A percentile compares a stretch with the other conserved stretches of the same genome.
These are phyloP conservation scores for Tricholaema leucomelas DNA, from an alignment of 2,113 vertebrate species.

Conservation along the genomic window DNA sequence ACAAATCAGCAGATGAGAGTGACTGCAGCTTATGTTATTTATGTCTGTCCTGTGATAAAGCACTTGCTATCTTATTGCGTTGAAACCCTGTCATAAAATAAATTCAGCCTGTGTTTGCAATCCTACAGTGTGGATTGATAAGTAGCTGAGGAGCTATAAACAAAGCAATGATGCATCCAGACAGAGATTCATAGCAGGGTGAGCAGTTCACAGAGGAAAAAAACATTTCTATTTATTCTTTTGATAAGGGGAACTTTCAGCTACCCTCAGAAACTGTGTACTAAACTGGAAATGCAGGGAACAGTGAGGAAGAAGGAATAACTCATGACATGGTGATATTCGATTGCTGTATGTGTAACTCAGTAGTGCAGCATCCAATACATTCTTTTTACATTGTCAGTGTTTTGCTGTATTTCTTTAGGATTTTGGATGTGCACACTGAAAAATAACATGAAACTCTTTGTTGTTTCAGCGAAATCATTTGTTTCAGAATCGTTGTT, in stretches of 20 bases:
- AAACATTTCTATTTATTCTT: neutral
- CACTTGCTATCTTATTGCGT: neutral
- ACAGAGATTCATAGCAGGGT: neutral
- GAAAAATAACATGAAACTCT: neutral
- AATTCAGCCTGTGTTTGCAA: slow-evolving; percentile 1
- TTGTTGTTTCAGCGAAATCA: neutral
- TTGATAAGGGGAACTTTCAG: neutral
- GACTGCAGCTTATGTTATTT: neutral
- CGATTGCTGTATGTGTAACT: neutral
- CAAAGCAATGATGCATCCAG: neutral
- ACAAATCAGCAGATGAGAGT: neutral
- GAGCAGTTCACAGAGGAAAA: neutral
- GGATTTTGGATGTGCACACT: neutral
- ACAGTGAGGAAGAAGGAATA: neutral
- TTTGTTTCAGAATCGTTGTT: too few species aligned
- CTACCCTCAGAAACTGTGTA: neutral
- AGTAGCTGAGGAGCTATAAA: neutral
- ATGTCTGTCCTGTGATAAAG: neutral
- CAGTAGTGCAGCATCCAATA: neutral
- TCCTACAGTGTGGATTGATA: neutral
- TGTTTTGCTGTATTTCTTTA: neutral
- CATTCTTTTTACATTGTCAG: neutral
- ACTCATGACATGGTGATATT: neutral
- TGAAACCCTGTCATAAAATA: neutral
- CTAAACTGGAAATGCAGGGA: neutral